Percentiles rank a stretch among this genome's conserved stretches.
Conservation (phyloP, 2,797 vertebrate genomes). For the Vipera ursinii region DNA sequence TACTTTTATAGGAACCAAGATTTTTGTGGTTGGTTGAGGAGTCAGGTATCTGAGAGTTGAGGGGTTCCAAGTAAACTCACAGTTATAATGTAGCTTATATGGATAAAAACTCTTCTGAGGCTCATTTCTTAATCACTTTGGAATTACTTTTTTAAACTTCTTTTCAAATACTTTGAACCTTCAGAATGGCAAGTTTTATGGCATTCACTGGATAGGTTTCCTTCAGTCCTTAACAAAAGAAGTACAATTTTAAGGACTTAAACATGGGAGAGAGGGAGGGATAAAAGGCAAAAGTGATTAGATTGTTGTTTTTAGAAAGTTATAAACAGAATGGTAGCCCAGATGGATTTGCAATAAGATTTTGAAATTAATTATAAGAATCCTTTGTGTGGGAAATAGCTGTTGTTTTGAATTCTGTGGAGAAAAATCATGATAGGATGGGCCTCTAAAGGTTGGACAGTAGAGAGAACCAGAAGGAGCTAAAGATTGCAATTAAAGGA, state of each 20-base stretch:
- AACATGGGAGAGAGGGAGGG: too few relatives aligned
- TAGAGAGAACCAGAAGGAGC: neutral
- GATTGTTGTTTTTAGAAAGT: neutral
- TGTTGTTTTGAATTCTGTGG: neutral
- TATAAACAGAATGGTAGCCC: neutral
- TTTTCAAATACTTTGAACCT: neutral
- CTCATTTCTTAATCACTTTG: neutral
- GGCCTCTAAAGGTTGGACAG: neutral
- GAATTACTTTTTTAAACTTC: neutral
- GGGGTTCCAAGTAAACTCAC: neutral
- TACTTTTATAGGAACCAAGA: neutral
- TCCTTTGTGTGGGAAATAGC: neutral
- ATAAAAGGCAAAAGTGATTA: neutral
- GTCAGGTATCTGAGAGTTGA: neutral
- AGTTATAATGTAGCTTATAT: neutral
- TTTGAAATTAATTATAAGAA: neutral
- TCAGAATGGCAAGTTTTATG: neutral
- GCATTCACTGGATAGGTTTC: neutral
- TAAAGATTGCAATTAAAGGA: neutral
- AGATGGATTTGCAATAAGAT: neutral
- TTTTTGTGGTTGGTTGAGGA: neutral
- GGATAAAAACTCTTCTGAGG: neutral
- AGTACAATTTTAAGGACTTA: neutral
- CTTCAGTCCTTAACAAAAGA: neutral
- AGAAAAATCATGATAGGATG: neutral